Percentiles rank a stretch among this genome's conserved stretches.
Conservation (phyloP, 2,888 invertebrate species). For the Microctonus aethiopoides region DNA sequence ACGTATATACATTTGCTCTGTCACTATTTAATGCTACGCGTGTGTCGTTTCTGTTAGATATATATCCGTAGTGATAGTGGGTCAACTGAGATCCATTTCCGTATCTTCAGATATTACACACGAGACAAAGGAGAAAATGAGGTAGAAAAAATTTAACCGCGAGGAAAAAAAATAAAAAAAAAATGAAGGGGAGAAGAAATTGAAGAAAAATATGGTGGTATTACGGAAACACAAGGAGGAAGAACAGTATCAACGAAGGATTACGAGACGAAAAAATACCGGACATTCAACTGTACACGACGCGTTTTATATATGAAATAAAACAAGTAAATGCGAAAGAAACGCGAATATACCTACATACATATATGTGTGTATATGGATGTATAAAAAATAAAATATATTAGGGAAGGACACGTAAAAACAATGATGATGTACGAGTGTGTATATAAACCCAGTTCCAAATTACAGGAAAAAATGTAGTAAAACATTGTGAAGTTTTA, state of each 20-base stretch:
- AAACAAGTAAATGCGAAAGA: background rate
- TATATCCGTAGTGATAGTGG: too few species aligned
- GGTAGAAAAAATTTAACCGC: too few species aligned
- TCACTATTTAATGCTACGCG: background rate
- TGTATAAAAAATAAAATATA: too few species aligned
- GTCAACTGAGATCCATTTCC: too few species aligned
- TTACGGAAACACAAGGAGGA: background rate
- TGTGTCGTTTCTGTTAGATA: background rate
- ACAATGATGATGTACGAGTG: background rate
- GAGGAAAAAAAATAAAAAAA: too few species aligned
- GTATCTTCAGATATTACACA: too few species aligned
- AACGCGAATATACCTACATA: background rate
- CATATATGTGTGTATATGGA: background rate
- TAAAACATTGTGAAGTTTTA: background rate
- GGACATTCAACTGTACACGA: background rate
- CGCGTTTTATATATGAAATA: background rate
- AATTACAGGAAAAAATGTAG: background rate
- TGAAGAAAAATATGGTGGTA: background rate
- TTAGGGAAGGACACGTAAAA: background rate
- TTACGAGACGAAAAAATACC: background rate
- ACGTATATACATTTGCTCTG: background rate
- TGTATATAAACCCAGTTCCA: background rate
- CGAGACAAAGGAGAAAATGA: too few species aligned
- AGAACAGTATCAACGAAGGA: background rate
- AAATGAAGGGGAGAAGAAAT: background rate